Conservation (phyloP, 2,113 vertebrate genomes). For the Barnardius zonarius region DNA sequence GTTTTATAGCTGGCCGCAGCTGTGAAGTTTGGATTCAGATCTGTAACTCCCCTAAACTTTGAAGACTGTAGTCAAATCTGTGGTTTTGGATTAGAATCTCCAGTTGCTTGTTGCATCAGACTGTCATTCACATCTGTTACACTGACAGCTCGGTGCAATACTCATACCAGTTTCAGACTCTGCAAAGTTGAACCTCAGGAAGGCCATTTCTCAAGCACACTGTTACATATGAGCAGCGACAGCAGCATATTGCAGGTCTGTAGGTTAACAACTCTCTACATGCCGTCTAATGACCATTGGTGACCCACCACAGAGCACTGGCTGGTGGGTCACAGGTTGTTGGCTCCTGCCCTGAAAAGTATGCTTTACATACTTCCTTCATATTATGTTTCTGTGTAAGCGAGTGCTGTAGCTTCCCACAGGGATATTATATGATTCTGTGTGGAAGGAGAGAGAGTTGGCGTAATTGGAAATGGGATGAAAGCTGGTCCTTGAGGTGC, state of each 20-base stretch:
- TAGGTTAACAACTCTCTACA: background rate
- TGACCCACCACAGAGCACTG: constrained; percentile 4
- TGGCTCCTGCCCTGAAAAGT: background rate
- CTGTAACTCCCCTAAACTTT: constrained; percentile 26
- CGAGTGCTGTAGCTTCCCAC: background rate
- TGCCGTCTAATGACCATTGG: background rate
- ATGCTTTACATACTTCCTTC: background rate
- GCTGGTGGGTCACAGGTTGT: background rate
- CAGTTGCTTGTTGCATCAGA: background rate
- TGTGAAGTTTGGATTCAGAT: constrained; percentile 61
- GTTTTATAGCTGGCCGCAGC: constrained; percentile 26
- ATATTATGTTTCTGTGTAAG: background rate
- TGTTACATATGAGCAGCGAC: background rate
- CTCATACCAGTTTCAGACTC: background rate
- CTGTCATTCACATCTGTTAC: constrained; percentile 1
- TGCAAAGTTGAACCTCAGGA: background rate
- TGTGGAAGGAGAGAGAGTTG: background rate
- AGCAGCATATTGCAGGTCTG: constrained; percentile 16
- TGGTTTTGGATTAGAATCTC: constrained; percentile 33
- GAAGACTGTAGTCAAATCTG: constrained; percentile 26
- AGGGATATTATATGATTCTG: background rate
- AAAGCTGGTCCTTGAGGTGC: background rate
- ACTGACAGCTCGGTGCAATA: background rate
- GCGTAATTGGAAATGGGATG: background rate
- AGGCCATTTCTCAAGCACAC: background rate